These are phyloP conservation scores for Acanthochromis polyacanthus DNA, from an alignment of 2,113 vertebrate genomes.

Conservation along the genomic window DNA sequence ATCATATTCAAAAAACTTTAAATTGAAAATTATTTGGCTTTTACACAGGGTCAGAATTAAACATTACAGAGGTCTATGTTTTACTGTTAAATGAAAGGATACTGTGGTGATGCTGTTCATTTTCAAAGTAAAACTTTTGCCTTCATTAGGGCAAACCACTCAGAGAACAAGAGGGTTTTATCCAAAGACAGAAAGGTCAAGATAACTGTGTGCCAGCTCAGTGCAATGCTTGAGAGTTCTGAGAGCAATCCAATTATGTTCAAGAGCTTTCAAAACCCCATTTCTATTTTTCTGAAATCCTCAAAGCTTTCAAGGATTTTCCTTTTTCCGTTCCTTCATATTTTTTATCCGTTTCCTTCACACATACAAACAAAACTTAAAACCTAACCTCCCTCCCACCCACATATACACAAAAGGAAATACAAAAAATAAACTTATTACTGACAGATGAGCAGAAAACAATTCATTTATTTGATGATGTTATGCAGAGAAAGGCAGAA, in stretches of 20 bases:
- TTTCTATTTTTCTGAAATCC: conserved; percentile 1
- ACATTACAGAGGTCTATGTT: background rate
- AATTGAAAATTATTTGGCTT: background rate
- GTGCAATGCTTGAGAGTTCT: too few species aligned
- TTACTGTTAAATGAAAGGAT: background rate
- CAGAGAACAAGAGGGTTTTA: background rate
- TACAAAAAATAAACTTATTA: too few species aligned
- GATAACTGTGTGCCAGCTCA: too few species aligned
- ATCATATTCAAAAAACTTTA: background rate
- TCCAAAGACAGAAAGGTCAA: background rate
- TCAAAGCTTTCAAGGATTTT: background rate
- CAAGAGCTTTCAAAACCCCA: background rate
- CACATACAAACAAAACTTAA: too few species aligned
- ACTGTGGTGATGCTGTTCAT: background rate
- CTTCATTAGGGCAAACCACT: too few species aligned
- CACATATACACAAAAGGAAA: too few species aligned
- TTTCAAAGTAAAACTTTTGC: background rate
- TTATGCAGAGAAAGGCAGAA: too few species aligned
- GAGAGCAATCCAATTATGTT: background rate
- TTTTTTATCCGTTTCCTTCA: too few species aligned
- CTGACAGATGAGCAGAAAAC: too few species aligned
- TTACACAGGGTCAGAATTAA: background rate
- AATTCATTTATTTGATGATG: too few species aligned
- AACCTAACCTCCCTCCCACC: too few species aligned
- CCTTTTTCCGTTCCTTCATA: too few species aligned